A percentile compares a stretch with the other conserved stretches of the same genome.
These are phyloP conservation scores for Morphnarchus princeps DNA, from an alignment of 2,113 vertebrate species.

Conservation along the genomic window DNA sequence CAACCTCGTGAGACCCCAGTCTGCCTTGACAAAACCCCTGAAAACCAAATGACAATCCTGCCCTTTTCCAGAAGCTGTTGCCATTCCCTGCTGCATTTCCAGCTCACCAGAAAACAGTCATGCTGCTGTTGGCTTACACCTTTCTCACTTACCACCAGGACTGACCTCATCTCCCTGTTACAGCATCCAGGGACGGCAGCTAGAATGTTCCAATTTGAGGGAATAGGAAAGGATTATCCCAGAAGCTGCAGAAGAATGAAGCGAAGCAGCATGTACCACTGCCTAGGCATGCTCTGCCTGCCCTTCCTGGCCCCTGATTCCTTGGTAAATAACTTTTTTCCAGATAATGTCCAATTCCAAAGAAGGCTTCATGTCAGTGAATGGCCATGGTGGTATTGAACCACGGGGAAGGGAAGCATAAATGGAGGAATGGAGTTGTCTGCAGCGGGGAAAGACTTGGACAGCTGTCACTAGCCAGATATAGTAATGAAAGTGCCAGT, in stretches of 20 bases:
- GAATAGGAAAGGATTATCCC: background rate
- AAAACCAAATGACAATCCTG: background rate
- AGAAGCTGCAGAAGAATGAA: background rate
- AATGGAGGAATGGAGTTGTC: background rate
- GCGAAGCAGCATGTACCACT: background rate
- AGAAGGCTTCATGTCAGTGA: background rate
- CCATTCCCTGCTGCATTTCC: background rate
- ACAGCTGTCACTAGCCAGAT: background rate
- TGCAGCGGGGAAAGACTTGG: background rate
- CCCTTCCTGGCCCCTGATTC: background rate
- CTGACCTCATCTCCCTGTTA: background rate
- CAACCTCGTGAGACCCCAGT: background rate
- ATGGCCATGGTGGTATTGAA: fast-evolving
- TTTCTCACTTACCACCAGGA: background rate
- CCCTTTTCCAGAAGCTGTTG: background rate
- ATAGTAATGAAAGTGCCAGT: background rate
- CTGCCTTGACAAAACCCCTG: background rate
- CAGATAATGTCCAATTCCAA: background rate
- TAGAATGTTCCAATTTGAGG: fast-evolving
- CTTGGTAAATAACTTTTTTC: background rate
- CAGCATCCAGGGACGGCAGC: background rate
- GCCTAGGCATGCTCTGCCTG: background rate
- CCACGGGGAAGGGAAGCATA: background rate
- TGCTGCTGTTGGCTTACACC: background rate
- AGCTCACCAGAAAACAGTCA: background rate